Percentiles rank a stretch among this genome's conserved stretches.
phyloP scores from a whole-genome alignment of 1,140 invertebrate genomes.

The Amyelois transitella region DNA sequence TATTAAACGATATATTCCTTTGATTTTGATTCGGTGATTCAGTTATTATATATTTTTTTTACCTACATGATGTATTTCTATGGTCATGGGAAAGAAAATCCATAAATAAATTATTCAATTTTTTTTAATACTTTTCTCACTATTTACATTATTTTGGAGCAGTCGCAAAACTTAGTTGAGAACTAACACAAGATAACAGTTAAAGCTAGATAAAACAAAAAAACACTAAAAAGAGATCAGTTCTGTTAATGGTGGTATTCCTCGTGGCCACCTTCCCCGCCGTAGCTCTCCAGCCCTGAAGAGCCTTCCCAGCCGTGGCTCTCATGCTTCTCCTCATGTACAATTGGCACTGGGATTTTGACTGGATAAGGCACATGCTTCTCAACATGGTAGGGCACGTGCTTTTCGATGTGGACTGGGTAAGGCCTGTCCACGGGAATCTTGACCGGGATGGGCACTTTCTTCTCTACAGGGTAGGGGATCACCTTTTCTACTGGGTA shows the following conservation, averaged over 20 bases:
- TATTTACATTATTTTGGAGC: slow-evolving; percentile 53
- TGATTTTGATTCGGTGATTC: neutral
- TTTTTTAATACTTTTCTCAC: slow-evolving; percentile 67
- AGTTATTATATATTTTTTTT: neutral
- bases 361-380: slow-evolving; percentile 76
- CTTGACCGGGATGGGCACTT: slow-evolving; percentile 77
- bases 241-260: slow-evolving; percentile 46
- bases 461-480: slow-evolving; percentile 76
- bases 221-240: slow-evolving; percentile 63
- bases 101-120: slow-evolving; percentile 28
- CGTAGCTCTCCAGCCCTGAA: slow-evolving; percentile 27
- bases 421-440: slow-evolving; percentile 76
- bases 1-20: too few species aligned
- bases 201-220: slow-evolving; percentile 67
- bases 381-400: slow-evolving; percentile 77
- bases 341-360: slow-evolving; percentile 73
- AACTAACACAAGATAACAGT: slow-evolving; percentile 70
- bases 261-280: slow-evolving; percentile 38
- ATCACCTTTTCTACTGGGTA: slow-evolving; percentile 77
- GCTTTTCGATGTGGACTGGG: slow-evolving; percentile 78
- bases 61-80: too few species aligned
- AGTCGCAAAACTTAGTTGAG: slow-evolving; percentile 49
- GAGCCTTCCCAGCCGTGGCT: slow-evolving; percentile 23
- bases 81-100: neutral
- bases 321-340: slow-evolving; percentile 60